Base-by-base conservation (phyloP, 2,113 vertebrate genomes). In the Catharus minimus region DNA sequence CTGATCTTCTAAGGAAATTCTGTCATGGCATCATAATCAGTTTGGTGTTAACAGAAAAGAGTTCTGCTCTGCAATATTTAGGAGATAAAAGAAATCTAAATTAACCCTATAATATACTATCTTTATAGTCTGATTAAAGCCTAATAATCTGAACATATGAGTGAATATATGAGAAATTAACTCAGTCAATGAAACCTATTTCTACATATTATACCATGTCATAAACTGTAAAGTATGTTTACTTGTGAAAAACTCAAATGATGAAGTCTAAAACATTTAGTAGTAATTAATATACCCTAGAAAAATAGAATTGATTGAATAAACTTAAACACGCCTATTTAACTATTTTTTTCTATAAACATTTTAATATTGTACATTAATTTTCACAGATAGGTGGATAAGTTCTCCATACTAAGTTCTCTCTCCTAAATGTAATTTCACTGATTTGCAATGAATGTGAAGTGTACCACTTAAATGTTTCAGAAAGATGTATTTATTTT, bases 1-100 rank as follows among this genome's bases (percentile, higher is more conserved):
- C 47, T 88, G 60, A 89, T 86, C 60, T 80, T 76, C 75, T 72
- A 73, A 88, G 73, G 41, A 90, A 71, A 12, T 94, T 94, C 27
- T 71, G 43, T 24, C 26, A 62, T n/a, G 41, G 64, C 23, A 56
- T 18, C 58, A 4, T 82, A 92, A 93, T 94, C 71, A 86, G 52
- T 43, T 72, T 71, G 52, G 5, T 88, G 58, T 67, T 82, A 65
- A 88, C 52, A 75, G 60, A 89, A 89, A 81, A 83, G 27, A 82
- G 23, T 4, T 89, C 68, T 80, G 22, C 4, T 76, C 21, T 58
- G 43, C 20, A 77, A 33, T 80, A 90, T 79, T 88, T 75, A 57
- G 47, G 36, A 92, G n/a, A 74, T 65, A 60, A 84, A 93, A 87
- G 39, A 61, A 86, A 78, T 19, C 5, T 86, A 74, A 92, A 88